These are phyloP conservation scores for Enteromius radiatus DNA, from an alignment of 2,797 vertebrate species.

Conservation along the genomic window DNA sequence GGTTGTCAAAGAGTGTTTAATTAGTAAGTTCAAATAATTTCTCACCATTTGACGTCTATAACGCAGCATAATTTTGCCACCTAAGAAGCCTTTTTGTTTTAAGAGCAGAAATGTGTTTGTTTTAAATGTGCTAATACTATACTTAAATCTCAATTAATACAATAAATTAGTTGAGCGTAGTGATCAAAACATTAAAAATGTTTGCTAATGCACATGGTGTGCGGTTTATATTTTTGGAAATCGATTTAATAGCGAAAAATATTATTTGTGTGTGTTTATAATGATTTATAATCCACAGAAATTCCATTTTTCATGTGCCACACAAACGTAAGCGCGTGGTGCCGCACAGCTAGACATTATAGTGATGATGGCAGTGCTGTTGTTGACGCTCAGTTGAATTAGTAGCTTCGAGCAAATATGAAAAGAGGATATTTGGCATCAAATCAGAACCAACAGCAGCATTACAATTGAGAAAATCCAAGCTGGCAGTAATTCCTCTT, in stretches of 20 bases:
- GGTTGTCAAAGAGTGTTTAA: slow-evolving; percentile 33
- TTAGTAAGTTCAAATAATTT: slow-evolving; percentile 12
- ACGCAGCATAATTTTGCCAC: background rate
- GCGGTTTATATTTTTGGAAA: background rate
- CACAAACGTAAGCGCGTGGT: slow-evolving; percentile 14
- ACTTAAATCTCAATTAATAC: slow-evolving; percentile 4
- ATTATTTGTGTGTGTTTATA: slow-evolving; percentile 6
- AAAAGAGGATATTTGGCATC: slow-evolving; percentile 47
- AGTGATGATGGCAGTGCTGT: slow-evolving; percentile 16
- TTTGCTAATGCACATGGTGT: background rate
- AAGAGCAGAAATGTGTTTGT: slow-evolving; percentile 12
- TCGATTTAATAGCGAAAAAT: background rate
- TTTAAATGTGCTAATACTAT: slow-evolving; percentile 9
- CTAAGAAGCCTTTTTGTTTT: background rate
- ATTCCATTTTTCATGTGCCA: slow-evolving; percentile 22
- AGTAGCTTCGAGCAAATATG: slow-evolving; percentile 38
- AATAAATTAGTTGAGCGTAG: background rate
- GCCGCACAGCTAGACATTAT: slow-evolving; percentile 16
- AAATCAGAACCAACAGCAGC: slow-evolving; percentile 46
- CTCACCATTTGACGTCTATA: background rate
- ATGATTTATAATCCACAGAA: slow-evolving; percentile 29
- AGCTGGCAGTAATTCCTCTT: slow-evolving; percentile 54
- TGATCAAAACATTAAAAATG: background rate
- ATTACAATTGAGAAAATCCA: slow-evolving; percentile 52
- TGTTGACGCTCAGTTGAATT: slow-evolving; percentile 47